phyloP scores from a whole-genome alignment of 2,888 invertebrate species.

The Orthonychiurus folsomi region DNA sequence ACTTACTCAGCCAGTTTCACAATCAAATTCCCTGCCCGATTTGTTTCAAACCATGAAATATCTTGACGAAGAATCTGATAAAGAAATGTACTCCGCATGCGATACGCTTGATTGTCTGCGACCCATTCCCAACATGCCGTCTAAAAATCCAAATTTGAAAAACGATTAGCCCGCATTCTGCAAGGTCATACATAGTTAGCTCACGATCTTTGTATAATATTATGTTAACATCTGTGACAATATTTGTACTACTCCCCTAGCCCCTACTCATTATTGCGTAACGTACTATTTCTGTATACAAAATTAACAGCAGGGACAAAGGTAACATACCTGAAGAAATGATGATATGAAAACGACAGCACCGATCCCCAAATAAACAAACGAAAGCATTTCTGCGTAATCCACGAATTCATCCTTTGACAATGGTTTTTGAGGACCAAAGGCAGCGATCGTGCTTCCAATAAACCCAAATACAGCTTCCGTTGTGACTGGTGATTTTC shows the following conservation, averaged over 20 bases:
- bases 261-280: too few relatives aligned
- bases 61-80: slow-evolving; percentile 43
- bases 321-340: slow-evolving; percentile 44
- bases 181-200: too few relatives aligned
- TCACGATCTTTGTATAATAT: too few relatives aligned
- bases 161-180: too few relatives aligned
- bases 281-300: too few relatives aligned
- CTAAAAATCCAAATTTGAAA: slow-evolving; percentile 27
- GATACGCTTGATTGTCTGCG: slow-evolving; percentile 43
- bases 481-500: not conserved
- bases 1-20: slow-evolving; percentile 47
- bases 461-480: not conserved
- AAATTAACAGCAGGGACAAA: too few relatives aligned
- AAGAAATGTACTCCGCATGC: slow-evolving; percentile 41
- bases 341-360: slow-evolving; percentile 46
- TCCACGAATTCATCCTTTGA: slow-evolving; percentile 33
- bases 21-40: slow-evolving; percentile 46
- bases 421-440: slow-evolving; percentile 38
- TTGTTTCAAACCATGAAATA: slow-evolving; percentile 43
- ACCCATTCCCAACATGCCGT: slow-evolving; percentile 42
- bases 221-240: too few relatives aligned
- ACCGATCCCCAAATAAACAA: slow-evolving; percentile 46
- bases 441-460: slow-evolving; percentile 5
- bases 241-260: too few relatives aligned
- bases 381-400: not conserved